A percentile compares a stretch with the other conserved stretches of the same genome.
phyloP scores from a whole-genome alignment of 2,113 vertebrate genomes.

The Macquaria australasica region DNA sequence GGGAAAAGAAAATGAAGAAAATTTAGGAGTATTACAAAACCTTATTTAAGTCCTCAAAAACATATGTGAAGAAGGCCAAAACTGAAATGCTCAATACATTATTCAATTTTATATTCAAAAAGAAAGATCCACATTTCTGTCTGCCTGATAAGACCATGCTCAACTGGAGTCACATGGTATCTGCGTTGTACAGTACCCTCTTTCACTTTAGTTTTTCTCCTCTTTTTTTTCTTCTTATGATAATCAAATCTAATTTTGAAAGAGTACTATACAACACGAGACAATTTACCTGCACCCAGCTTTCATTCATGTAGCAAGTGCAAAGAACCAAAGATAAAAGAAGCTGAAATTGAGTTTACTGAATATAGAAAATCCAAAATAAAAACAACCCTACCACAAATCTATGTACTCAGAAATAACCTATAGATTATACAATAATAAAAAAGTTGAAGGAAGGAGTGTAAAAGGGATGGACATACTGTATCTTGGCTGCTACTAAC shows the following conservation, averaged over 20 bases:
- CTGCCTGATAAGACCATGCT: not conserved
- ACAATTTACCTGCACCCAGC: not conserved
- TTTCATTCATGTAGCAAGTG: not conserved
- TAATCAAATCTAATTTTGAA: not conserved
- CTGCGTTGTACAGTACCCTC: not conserved
- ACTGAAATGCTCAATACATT: not conserved
- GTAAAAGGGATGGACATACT: not conserved
- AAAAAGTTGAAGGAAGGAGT: not conserved
- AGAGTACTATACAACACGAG: not conserved
- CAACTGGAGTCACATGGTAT: not conserved
- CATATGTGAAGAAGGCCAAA: not conserved
- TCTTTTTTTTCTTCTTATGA: not conserved
- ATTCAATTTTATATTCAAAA: not conserved
- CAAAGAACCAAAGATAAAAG: not conserved
- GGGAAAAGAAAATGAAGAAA: too few relatives aligned
- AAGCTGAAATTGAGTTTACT: not conserved
- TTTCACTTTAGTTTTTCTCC: not conserved
- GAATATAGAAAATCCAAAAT: not conserved
- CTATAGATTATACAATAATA: not conserved
- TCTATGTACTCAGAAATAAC: not conserved
- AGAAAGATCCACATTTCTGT: not conserved
- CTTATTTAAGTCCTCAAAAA: not conserved
- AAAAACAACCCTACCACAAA: not conserved
- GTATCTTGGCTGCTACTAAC: not conserved
- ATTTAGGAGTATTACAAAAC: not conserved